Conservation (phyloP, 2,888 invertebrate species). For the Acleris holmiana region DNA sequence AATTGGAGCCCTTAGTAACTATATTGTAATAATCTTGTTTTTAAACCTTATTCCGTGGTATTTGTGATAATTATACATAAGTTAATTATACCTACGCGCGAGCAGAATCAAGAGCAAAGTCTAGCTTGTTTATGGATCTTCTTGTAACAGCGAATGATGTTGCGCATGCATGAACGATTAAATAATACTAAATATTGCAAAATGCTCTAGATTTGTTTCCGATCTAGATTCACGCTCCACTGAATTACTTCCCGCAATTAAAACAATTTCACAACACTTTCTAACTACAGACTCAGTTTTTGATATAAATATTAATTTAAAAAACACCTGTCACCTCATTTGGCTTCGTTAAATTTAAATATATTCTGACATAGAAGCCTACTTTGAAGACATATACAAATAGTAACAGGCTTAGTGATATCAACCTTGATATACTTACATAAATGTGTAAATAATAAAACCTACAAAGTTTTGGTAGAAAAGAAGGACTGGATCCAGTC, state of each 20-base stretch:
- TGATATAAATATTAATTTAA: neutral
- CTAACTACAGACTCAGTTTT: neutral
- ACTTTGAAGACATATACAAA: neutral
- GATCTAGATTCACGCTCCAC: slow-evolving; percentile 11
- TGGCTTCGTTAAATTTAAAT: neutral
- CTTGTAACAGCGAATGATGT: neutral
- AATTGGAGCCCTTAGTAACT: no score
- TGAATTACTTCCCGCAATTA: neutral
- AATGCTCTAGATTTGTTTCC: slow-evolving; percentile 22
- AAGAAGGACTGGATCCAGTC: no score
- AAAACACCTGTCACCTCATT: slow-evolving; percentile 2
- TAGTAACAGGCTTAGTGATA: slow-evolving; percentile 1
- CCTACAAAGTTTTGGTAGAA: neutral
- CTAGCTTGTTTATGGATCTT: neutral
- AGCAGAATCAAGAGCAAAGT: neutral
- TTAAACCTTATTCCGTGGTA: no score
- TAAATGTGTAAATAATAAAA: neutral
- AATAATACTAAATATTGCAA: slow-evolving; percentile 13
- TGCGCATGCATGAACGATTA: neutral
- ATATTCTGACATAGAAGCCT: neutral
- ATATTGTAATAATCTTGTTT: no score
- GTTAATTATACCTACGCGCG: no score
- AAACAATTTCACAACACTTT: neutral
- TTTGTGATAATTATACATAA: no score
- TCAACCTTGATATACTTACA: neutral